Base-by-base conservation (phyloP, 2,888 invertebrate species). In the Emmelina monodactyla region DNA sequence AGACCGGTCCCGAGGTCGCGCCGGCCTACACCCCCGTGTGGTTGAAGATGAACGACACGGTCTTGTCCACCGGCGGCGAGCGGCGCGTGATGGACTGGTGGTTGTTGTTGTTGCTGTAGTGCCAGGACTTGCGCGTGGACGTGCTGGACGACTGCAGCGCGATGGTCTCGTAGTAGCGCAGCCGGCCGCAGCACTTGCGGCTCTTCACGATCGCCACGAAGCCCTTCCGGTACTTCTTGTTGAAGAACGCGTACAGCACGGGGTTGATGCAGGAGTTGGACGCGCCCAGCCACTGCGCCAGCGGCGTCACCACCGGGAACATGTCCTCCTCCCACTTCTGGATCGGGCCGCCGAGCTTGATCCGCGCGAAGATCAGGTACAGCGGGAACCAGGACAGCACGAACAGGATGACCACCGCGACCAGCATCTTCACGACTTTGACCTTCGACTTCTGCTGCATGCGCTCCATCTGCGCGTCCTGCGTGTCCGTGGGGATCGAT, bases 211-310 rank as follows among this genome's bases (percentile, higher is more conserved):
- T 92, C 12, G 92, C 93, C 28, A 90, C 86, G 64, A 97, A 96
- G 3, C 95, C 95, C 39, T 89, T 86, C 10, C 95, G 83, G 67
- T 91, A 97, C 65, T 96, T 95, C 62, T 92, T 92, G 70, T 96
- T 96, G 75, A 96, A 94, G 75, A 94, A 95, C 2, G 94, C 94
- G 66, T 96, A 95, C 37, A 97, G 82, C 42, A 97, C 89, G 1
- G 96, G 96, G 69, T 97, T 97, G 57, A 96, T 94, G 82, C 95
- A 95, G 13, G 94, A 94, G 68, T 97, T 97, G 12, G 94, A 93
- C 0, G 94, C 88, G 2, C 96, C 96, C 31, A 97, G 78, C 93
- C 92, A 94, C 62, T 93, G 95, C 3, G 92, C 94, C 33, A 96
- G 83, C 2, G 96, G 96, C 12, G 92, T 91, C 2, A 90, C 88